A percentile compares a stretch with the other conserved stretches of the same genome.
Conservation (phyloP, 2,888 invertebrate species). For the Heliconius cydno region DNA sequence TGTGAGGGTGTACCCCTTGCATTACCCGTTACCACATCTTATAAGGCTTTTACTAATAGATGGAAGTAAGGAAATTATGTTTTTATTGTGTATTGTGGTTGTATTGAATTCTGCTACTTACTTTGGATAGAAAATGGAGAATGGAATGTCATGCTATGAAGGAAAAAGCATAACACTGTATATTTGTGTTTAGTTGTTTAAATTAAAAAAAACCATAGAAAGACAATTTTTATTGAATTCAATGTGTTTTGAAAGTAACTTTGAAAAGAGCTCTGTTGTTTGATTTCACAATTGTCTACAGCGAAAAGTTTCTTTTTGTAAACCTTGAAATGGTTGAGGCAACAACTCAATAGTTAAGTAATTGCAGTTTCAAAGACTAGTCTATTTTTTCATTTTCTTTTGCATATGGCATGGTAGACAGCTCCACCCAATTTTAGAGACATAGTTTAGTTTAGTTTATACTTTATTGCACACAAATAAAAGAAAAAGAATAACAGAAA, state of each 20-base stretch:
- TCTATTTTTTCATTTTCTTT: not conserved
- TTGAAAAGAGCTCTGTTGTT: not conserved
- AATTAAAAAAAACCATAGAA: not conserved
- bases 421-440: too few relatives aligned
- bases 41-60: constrained; percentile 95
- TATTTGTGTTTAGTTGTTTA: not conserved
- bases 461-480: too few relatives aligned
- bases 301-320: not conserved
- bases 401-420: too few relatives aligned
- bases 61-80: constrained; percentile 90
- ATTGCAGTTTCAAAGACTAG: constrained; percentile 3
- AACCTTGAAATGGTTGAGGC: constrained; percentile 1
- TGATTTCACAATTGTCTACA: not conserved
- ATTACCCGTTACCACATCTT: constrained; percentile 93
- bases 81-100: not conserved
- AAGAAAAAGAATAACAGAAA: too few relatives aligned
- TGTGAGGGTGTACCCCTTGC: constrained; percentile 92
- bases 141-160: too few relatives aligned
- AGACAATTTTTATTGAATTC: too few relatives aligned
- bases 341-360: constrained; percentile 1
- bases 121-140: too few relatives aligned
- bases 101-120: too few relatives aligned
- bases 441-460: too few relatives aligned
- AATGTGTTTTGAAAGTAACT: not conserved
- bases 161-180: too few relatives aligned